phyloP scores from a whole-genome alignment of 1,140 invertebrate genomes.

The Drosophila gunungcola region DNA sequence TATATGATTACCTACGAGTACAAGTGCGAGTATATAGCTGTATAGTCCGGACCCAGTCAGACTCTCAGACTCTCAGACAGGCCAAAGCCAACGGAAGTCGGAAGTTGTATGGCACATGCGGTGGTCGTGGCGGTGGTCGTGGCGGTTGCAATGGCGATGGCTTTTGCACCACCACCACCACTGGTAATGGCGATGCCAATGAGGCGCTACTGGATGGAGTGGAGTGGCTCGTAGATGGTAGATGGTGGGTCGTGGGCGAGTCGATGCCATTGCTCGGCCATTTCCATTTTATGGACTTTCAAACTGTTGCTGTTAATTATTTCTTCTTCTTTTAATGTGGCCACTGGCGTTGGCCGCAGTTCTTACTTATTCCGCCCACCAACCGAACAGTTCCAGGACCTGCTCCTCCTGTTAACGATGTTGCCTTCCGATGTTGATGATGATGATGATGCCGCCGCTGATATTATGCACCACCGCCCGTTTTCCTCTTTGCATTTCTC shows the following conservation, averaged over 20 bases:
- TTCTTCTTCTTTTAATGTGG: constrained; percentile 82
- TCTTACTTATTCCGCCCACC: constrained; percentile 53
- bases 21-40: constrained; percentile 4
- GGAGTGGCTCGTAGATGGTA: not conserved
- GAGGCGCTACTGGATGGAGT: constrained; percentile 10
- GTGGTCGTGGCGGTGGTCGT: constrained; percentile 34
- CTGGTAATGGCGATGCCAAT: constrained; percentile 49
- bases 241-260: constrained; percentile 1
- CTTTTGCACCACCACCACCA: constrained; percentile 12
- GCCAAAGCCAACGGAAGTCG: constrained; percentile 72
- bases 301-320: constrained; percentile 83
- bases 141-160: constrained; percentile 26
- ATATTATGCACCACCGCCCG: constrained; percentile 69
- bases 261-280: constrained; percentile 45
- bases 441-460: constrained; percentile 64
- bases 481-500: constrained; percentile 37
- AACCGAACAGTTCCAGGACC: constrained; percentile 4
- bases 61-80: constrained; percentile 30
- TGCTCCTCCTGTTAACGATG: constrained; percentile 31
- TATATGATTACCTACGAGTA: not conserved
- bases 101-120: constrained; percentile 80
- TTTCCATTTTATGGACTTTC: constrained; percentile 83
- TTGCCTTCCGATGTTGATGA: constrained; percentile 17
- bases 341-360: constrained; percentile 64
- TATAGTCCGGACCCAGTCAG: constrained; percentile 11